These are phyloP conservation scores for Gonatopus flavifemur DNA, from an alignment of 1,140 invertebrate genomes.

Conservation along the genomic window DNA sequence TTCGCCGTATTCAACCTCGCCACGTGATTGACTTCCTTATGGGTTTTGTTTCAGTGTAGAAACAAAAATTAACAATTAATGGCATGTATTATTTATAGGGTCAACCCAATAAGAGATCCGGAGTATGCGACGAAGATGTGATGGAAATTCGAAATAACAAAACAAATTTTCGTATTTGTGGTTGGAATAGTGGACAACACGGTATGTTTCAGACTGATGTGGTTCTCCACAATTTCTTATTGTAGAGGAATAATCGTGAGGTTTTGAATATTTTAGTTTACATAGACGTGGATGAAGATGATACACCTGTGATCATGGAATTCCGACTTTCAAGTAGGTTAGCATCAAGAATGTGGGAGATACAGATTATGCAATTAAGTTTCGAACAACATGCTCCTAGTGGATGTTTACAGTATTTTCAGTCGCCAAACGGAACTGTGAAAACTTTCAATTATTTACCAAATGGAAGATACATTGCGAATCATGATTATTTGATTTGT, in stretches of 20 bases:
- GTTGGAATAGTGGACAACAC: conserved; percentile 82
- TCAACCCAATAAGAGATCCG: conserved; percentile 77
- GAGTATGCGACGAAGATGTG: conserved; percentile 74
- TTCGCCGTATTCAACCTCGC: too few relatives aligned
- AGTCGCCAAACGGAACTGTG: conserved; percentile 63
- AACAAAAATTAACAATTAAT: too few relatives aligned
- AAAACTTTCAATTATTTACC: conserved; percentile 78
- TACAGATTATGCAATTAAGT: conserved; percentile 70
- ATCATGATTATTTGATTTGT: conserved; percentile 78
- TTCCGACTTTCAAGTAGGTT: conserved; percentile 63
- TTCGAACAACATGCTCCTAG: conserved; percentile 73
- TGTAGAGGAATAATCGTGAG: too few relatives aligned
- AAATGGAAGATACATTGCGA: conserved; percentile 77
- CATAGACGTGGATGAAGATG: conserved; percentile 63
- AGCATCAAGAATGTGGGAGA: conserved; percentile 72
- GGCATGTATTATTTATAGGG: conserved; percentile 60
- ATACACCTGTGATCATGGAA: conserved; percentile 58
- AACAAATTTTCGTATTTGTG: conserved; percentile 69
- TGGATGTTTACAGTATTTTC: conserved; percentile 74
- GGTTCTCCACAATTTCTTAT: too few relatives aligned
- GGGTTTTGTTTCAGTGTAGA: too few relatives aligned
- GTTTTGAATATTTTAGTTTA: conserved; percentile 69
- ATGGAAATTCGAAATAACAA: conserved; percentile 62
- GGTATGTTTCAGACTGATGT: too few relatives aligned
- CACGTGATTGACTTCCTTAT: too few relatives aligned